Evolutionary conservation across 2,888 invertebrate genomes (phyloP).

Genomic region (Polydrusus pterygomalis): DNA sequence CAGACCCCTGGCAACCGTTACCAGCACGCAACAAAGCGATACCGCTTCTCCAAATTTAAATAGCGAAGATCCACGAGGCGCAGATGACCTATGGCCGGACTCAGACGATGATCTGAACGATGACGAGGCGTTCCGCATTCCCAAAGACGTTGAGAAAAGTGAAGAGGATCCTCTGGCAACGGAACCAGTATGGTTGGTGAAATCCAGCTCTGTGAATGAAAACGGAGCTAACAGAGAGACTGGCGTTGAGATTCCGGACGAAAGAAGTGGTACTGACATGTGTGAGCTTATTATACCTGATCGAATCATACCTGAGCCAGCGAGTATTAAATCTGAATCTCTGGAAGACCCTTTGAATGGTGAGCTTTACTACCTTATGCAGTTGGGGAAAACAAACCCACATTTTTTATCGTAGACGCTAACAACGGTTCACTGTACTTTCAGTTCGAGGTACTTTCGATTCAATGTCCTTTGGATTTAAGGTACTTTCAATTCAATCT

Average conservation of each 20-base stretch:
- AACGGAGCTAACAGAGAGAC: background rate
- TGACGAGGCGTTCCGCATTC: background rate
- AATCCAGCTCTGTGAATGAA: background rate
- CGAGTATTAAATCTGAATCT: background rate
- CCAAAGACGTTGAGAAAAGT: background rate
- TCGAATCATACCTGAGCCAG: background rate
- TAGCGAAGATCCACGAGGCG: background rate
- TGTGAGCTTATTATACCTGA: conserved; percentile 12
- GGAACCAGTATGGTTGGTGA: conserved; percentile 9
- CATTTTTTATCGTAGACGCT: no score
- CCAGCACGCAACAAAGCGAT: no score
- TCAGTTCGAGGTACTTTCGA: no score
- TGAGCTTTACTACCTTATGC: no score
- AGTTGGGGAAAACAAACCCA: no score
- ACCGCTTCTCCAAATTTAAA: background rate
- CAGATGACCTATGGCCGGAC: background rate
- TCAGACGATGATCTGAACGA: background rate
- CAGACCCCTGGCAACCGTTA: no score
- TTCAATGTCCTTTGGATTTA: no score
- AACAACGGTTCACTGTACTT: no score
- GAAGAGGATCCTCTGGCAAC: background rate
- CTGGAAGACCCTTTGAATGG: background rate
- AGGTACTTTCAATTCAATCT: no score
- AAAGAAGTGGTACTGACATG: no score
- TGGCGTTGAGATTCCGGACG: background rate